A percentile compares a stretch with the other conserved stretches of the same genome.
These are phyloP conservation scores for Saxidomus purpurata DNA, from an alignment of 1,140 invertebrate genomes.

Conservation along the genomic window DNA sequence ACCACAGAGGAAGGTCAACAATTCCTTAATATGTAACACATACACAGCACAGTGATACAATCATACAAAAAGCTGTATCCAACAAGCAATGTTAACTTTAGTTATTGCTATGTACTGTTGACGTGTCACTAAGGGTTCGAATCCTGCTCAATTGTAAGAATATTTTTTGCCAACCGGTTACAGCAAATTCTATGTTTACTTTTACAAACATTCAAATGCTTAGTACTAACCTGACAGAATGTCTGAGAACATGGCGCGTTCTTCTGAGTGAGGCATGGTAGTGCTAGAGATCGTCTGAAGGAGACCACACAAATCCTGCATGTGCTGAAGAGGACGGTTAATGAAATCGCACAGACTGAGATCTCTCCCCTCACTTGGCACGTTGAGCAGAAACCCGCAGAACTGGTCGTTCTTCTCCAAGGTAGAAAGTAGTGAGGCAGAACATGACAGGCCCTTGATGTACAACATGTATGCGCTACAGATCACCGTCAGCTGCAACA, in stretches of 20 bases:
- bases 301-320: slow-evolving; percentile 24
- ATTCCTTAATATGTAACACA: no score
- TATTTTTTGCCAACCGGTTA: no score
- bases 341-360: slow-evolving; percentile 35
- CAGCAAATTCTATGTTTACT: no score
- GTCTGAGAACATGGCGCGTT: slow-evolving; percentile 1
- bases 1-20: no score
- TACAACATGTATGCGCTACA: slow-evolving; percentile 41
- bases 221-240: slow-evolving; percentile 30
- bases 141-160: no score
- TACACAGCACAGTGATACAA: no score
- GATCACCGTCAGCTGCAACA: slow-evolving; percentile 44
- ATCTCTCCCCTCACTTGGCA: not conserved
- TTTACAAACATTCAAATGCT: no score
- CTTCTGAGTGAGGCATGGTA: slow-evolving; percentile 18
- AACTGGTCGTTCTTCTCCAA: slow-evolving; percentile 51
- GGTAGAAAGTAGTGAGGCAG: slow-evolving; percentile 1
- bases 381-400: slow-evolving; percentile 30
- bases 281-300: not conserved
- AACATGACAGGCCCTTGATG: not conserved
- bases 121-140: no score
- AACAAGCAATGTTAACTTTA: no score
- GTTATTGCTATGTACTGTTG: no score
- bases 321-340: slow-evolving; percentile 36
- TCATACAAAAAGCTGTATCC: no score